These are phyloP conservation scores for Origma solitaria DNA, from an alignment of 2,113 vertebrate species.

Conservation along the genomic window DNA sequence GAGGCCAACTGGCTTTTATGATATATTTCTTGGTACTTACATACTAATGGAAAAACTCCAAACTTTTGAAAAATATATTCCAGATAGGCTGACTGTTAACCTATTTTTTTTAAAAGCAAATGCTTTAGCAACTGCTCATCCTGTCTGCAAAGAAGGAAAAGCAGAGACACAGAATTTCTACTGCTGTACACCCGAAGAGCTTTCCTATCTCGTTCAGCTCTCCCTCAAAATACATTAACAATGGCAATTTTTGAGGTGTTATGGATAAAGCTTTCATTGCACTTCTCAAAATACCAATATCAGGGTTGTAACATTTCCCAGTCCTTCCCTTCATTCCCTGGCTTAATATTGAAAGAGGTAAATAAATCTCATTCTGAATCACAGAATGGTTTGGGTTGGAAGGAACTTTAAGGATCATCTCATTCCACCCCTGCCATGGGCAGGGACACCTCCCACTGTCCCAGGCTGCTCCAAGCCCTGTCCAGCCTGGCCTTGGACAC, in stretches of 20 bases:
- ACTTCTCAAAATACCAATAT: neutral
- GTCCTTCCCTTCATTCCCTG: neutral
- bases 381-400: neutral
- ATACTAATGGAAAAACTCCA: constrained; percentile 41
- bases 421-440: neutral
- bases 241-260: neutral
- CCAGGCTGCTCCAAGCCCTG: accelerated
- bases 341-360: neutral
- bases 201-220: neutral
- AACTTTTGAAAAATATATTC: constrained; percentile 50
- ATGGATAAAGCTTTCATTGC: neutral
- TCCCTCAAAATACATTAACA: neutral
- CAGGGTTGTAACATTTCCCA: neutral
- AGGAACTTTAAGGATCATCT: neutral
- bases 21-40: constrained; percentile 55
- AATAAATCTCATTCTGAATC: neutral
- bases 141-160: constrained; percentile 1
- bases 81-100: constrained; percentile 35
- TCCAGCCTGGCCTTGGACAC: neutral
- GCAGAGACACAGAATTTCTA: neutral
- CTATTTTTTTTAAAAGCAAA: constrained; percentile 9
- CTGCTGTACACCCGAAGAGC: neutral
- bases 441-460: neutral
- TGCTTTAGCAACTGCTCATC: constrained; percentile 30
- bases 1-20: constrained; percentile 57